Conservation (phyloP, 2,797 vertebrate genomes). For the Pygocentrus nattereri region DNA sequence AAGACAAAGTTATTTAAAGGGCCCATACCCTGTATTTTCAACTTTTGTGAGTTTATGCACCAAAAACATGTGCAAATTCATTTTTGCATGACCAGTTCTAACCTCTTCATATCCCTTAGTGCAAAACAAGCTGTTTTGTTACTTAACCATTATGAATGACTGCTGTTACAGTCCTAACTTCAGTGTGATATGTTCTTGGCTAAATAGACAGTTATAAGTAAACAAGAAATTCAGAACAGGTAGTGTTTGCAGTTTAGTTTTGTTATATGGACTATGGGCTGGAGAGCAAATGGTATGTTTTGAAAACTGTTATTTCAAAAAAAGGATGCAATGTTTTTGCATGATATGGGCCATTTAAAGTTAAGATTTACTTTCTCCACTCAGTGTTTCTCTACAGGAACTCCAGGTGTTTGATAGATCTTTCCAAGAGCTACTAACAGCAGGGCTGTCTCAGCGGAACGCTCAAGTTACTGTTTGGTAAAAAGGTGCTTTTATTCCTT, state of each 20-base stretch:
- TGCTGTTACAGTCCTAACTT: no score
- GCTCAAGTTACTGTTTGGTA: conserved; percentile 68
- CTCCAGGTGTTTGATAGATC: conserved; percentile 55
- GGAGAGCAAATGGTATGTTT: no score
- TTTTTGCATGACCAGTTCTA: not conserved
- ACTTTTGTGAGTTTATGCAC: not conserved
- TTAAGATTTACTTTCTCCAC: conserved; percentile 38
- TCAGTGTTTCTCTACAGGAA: conserved; percentile 31
- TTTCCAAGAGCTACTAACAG: conserved; percentile 61
- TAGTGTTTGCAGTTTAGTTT: no score
- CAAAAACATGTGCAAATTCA: not conserved
- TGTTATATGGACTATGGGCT: no score
- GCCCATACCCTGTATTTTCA: not conserved
- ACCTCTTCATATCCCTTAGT: not conserved
- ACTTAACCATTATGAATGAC: no score
- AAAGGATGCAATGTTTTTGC: not conserved
- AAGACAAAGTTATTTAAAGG: conserved; percentile 35
- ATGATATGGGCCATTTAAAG: not conserved
- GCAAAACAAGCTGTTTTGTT: no score
- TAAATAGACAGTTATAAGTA: no score
- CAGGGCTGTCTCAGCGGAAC: conserved; percentile 63
- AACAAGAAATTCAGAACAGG: no score
- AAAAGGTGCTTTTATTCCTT: conserved; percentile 69
- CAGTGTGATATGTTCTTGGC: no score
- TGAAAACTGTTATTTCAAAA: not conserved